phyloP scores from a whole-genome alignment of 2,797 vertebrate species.

The Urocyon cinereoargenteus region DNA sequence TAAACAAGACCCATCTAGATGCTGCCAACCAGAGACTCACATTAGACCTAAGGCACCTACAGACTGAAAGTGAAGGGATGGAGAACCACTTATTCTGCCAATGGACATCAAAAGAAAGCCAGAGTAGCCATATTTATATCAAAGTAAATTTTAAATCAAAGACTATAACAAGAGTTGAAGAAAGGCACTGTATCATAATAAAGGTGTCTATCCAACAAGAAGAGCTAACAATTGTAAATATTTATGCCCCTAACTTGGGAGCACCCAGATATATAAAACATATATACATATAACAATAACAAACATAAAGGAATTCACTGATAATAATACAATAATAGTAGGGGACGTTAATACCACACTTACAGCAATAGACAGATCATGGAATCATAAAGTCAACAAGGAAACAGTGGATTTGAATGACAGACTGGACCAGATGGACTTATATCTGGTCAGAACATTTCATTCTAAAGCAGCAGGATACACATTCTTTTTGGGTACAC shows the following conservation, averaged over 20 bases:
- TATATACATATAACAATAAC: no score
- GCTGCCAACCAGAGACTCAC: neutral
- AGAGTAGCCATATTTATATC: neutral
- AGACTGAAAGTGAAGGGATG: neutral
- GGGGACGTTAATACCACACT: no score
- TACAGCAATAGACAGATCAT: no score
- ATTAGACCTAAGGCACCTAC: neutral
- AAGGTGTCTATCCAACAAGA: neutral
- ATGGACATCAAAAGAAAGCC: neutral
- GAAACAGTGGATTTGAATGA: no score
- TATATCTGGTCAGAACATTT: no score
- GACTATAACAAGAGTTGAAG: neutral
- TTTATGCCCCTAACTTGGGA: neutral
- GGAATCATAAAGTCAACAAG: no score
- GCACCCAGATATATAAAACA: no score
- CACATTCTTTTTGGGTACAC: no score
- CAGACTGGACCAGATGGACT: no score
- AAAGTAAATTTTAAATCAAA: neutral
- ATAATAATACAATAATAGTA: no score
- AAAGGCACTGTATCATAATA: neutral
- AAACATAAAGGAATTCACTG: no score
- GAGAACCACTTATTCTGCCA: neutral
- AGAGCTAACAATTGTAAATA: neutral
- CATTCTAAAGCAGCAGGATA: no score
- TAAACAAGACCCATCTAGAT: neutral